These are phyloP conservation scores for Limnephilus rhombicus DNA, from an alignment of 2,888 invertebrate species.

Conservation along the genomic window DNA sequence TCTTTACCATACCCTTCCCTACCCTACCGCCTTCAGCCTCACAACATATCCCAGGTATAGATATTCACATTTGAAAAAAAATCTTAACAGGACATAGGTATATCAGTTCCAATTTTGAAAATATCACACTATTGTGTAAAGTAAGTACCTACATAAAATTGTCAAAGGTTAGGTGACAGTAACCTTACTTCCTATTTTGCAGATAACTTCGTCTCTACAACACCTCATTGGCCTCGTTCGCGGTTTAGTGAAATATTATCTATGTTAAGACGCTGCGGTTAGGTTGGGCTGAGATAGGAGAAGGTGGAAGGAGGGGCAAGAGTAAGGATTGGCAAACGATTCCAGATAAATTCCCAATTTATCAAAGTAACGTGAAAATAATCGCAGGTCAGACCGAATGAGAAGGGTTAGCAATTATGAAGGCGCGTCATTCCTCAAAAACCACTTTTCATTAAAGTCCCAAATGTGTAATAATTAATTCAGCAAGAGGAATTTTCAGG, in stretches of 20 bases:
- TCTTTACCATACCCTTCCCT: no score
- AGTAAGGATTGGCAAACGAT: background rate
- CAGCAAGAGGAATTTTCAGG: background rate
- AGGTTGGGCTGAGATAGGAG: background rate
- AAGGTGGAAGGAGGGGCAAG: background rate
- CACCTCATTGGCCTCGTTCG: background rate
- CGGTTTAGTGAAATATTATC: background rate
- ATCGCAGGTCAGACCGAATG: background rate
- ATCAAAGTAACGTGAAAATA: background rate
- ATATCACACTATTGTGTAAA: no score
- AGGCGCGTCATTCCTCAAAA: background rate
- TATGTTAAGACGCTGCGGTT: background rate
- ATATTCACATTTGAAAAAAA: no score
- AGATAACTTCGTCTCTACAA: background rate
- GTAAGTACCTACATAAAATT: no score
- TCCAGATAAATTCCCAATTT: background rate
- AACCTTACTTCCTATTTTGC: no score
- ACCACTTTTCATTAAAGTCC: background rate
- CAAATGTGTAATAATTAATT: background rate
- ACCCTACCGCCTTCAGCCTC: no score
- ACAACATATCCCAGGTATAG: no score
- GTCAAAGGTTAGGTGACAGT: no score
- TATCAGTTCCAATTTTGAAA: no score
- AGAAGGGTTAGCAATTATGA: background rate
- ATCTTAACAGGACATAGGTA: no score